Base-by-base conservation (phyloP, 2,113 vertebrate species). In the Eurystomus gularis region DNA sequence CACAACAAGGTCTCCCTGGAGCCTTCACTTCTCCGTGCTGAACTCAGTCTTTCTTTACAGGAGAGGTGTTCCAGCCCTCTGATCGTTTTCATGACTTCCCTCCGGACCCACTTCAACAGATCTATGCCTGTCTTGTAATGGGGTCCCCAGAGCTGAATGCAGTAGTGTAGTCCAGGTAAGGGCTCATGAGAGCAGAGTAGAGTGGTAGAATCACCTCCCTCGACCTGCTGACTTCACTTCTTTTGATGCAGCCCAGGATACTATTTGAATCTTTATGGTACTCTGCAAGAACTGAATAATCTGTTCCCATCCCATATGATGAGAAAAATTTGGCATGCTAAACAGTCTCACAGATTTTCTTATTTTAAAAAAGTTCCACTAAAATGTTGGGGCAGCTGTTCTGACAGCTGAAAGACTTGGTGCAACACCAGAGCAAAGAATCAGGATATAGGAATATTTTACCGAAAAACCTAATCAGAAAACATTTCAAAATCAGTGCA, bases 171-270 rank as follows among this genome's bases (percentile, higher is more conserved):
- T 51, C 7, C 21, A 65, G 51, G 14, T 58, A 28, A 33, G 19
- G 10, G 48, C 19, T 55, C 10, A 62, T 3, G 1, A 35, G 8
- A 48, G 64, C 4, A 1, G 46, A 52, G 33, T 8, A n/a, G 28
- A 77, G 11, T 13, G 17, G 5, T 1, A 83, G 20, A 57, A 78
- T 26, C 20, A 21, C n/a, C 31, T 48, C 17, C 25, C 49, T 57
- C 1, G 0, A 42, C 7, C 29, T 76, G 24, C 14, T 29, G 19
- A 5, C 24, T 31, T 25, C 0, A 0, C 9, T 64, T 3, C 49
- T 78, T 42, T 44, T 58, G 26, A 49, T 71, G 57, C 35, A 58
- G 17, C 37, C 12, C 35, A 57, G 49, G 49, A 26, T 49, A 65
- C 0, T 4, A 24, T 24, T 35, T 46, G n/a, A 49, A 69, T 42